Evolutionary conservation across 2,888 invertebrate genomes (phyloP).

Genomic region (Pantelozetes paolii): DNA sequence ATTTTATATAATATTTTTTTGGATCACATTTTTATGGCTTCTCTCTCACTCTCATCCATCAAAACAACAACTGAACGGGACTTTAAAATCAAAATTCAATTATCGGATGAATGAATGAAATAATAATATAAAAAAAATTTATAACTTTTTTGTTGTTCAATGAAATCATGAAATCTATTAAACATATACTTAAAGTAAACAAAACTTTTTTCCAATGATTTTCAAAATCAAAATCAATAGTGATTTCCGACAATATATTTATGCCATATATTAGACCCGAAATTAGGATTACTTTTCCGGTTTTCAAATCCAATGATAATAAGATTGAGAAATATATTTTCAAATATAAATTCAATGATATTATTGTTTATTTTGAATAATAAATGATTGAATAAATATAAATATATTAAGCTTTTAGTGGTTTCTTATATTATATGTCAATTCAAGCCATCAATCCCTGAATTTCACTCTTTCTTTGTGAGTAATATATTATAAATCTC

Average conservation of each 20-base stretch:
- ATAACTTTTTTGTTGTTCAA: too few species aligned
- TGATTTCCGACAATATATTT: background rate
- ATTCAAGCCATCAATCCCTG: background rate
- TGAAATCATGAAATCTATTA: constrained; percentile 16
- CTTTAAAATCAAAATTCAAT: constrained; percentile 19
- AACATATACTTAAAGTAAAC: constrained; percentile 14
- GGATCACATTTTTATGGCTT: constrained; percentile 7
- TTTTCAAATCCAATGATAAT: background rate
- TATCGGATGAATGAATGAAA: too few species aligned
- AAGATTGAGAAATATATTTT: background rate
- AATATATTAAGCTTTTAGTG: background rate
- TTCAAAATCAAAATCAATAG: background rate
- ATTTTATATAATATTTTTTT: too few species aligned
- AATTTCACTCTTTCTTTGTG: background rate
- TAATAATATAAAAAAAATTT: background rate
- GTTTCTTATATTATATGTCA: background rate
- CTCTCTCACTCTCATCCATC: constrained; percentile 3
- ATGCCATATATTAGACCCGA: background rate
- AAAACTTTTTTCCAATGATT: background rate
- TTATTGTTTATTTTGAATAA: background rate
- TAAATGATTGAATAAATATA: constrained; percentile 21
- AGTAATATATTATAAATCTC: constrained; percentile 14
- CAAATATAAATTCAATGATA: too few species aligned
- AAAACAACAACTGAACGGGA: background rate
- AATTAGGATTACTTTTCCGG: background rate